phyloP scores from a whole-genome alignment of 2,113 vertebrate species.

The Orycteropus afer region DNA sequence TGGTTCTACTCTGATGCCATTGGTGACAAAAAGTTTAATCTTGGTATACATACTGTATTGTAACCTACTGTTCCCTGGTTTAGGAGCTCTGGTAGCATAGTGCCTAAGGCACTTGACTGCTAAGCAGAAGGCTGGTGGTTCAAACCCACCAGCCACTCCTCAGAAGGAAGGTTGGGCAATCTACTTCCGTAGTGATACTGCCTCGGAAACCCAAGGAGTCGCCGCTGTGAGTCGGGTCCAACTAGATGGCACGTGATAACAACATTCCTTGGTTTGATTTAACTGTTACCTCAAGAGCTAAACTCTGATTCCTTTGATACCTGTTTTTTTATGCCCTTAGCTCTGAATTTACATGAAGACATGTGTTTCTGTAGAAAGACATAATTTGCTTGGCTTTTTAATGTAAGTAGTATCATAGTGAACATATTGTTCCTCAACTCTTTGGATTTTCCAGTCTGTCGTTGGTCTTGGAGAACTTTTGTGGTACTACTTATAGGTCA shows the following conservation, averaged over 20 bases:
- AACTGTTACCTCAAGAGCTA: background rate
- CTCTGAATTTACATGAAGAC: background rate
- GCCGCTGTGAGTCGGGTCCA: too few species aligned
- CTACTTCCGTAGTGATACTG: too few species aligned
- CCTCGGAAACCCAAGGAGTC: too few species aligned
- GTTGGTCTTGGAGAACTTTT: background rate
- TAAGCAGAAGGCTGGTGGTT: too few species aligned
- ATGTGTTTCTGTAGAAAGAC: background rate
- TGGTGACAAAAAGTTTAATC: background rate
- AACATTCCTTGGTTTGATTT: background rate
- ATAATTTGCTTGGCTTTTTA: background rate
- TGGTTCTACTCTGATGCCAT: background rate
- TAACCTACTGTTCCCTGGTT: background rate
- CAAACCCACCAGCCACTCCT: too few species aligned
- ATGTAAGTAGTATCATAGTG: background rate
- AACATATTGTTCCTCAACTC: background rate
- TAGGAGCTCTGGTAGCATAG: too few species aligned
- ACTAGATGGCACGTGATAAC: too few species aligned
- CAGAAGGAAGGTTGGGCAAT: too few species aligned
- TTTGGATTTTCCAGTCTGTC: background rate
- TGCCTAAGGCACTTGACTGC: too few species aligned
- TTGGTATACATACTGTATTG: background rate
- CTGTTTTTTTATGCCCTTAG: background rate
- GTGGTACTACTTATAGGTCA: background rate
- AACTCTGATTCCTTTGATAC: background rate